Evolutionary conservation across 2,113 vertebrate genomes (phyloP).

Genomic region (Chamaea fasciata): DNA sequence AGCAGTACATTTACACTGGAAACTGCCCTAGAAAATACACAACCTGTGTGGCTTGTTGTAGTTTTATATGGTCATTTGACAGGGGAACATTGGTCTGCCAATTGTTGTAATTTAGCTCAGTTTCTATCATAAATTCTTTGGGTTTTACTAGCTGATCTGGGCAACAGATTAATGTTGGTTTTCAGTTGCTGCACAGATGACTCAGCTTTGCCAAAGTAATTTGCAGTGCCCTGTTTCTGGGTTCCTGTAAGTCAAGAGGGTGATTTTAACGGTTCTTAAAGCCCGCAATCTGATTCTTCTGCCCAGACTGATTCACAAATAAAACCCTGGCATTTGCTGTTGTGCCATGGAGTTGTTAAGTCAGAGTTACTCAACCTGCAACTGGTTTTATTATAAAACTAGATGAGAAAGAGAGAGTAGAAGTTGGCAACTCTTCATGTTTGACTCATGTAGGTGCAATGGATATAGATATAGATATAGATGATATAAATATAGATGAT

Average conservation of each 20-base stretch:
- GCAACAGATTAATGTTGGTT: neutral
- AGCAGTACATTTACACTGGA: neutral
- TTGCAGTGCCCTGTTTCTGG: neutral
- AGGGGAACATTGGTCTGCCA: neutral
- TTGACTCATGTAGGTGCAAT: neutral
- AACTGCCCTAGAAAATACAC: neutral
- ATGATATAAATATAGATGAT: too few relatives aligned
- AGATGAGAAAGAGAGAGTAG: rapidly evolving
- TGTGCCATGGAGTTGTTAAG: neutral
- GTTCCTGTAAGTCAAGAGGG: neutral
- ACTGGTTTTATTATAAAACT: neutral
- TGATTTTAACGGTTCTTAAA: neutral
- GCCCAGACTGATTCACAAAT: neutral
- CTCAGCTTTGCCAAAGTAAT: neutral
- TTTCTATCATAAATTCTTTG: neutral
- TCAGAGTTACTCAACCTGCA: neutral
- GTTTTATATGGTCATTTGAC: neutral
- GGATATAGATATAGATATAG: neutral
- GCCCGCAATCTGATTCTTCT: neutral
- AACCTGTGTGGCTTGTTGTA: neutral
- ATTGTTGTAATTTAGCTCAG: neutral
- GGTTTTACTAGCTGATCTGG: neutral
- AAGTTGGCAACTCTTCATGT: neutral
- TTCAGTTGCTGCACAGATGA: neutral
- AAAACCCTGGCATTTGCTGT: neutral